These are phyloP conservation scores for Casuarius casuarius DNA, from an alignment of 2,113 vertebrate species.

Conservation along the genomic window DNA sequence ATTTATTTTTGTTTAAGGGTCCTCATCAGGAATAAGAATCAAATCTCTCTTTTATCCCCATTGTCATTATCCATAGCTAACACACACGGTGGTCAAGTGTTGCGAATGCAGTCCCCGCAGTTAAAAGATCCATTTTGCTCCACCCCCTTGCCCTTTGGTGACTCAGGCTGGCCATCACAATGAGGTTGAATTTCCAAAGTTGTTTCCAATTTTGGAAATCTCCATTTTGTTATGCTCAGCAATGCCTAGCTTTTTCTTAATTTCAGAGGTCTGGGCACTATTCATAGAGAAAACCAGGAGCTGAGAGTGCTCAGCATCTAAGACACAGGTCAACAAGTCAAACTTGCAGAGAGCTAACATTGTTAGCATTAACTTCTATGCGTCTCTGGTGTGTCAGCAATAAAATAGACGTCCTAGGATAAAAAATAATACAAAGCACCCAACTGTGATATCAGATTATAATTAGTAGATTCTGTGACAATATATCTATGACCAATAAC, in stretches of 20 bases:
- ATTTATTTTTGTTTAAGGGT: not conserved
- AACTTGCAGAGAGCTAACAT: rapidly evolving
- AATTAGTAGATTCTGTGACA: not conserved
- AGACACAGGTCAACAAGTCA: not conserved
- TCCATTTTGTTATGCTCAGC: not conserved
- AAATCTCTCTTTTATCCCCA: not conserved
- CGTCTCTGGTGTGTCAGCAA: not conserved
- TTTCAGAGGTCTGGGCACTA: not conserved
- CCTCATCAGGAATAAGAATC: not conserved
- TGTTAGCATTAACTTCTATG: not conserved
- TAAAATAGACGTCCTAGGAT: not conserved
- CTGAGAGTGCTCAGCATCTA: not conserved
- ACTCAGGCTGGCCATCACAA: not conserved
- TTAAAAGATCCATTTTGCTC: not conserved
- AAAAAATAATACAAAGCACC: rapidly evolving
- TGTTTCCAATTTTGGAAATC: not conserved
- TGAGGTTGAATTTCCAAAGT: not conserved
- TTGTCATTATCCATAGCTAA: rapidly evolving
- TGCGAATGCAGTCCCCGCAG: not conserved
- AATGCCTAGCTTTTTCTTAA: not conserved
- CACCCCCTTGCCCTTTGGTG: not conserved
- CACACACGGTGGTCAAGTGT: not conserved
- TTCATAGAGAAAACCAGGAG: not conserved
- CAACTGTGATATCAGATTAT: not conserved
- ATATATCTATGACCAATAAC: not conserved